A percentile compares a stretch with the other conserved stretches of the same genome.
These are phyloP conservation scores for Tenebrio molitor DNA, from an alignment of 1,140 invertebrate genomes.

Conservation along the genomic window DNA sequence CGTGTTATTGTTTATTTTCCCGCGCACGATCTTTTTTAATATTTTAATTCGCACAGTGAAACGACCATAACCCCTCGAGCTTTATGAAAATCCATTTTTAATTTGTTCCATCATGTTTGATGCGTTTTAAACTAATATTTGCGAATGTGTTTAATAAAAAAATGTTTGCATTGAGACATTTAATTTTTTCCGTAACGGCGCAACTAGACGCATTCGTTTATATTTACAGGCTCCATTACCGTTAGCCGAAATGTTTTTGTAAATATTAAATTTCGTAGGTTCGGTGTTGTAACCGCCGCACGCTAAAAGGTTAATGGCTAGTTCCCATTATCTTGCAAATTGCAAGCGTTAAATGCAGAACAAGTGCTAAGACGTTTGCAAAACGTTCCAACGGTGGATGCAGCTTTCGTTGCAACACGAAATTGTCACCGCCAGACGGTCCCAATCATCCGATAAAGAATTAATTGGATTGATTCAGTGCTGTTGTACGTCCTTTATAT, in stretches of 20 bases:
- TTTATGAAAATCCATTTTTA: conserved; percentile 33
- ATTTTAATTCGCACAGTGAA: conserved; percentile 14
- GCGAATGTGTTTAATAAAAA: conserved; percentile 14
- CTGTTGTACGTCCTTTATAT: not conserved
- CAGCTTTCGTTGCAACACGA: too few relatives aligned
- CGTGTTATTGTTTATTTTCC: conserved; percentile 2
- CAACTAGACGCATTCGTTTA: too few relatives aligned
- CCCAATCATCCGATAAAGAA: too few relatives aligned
- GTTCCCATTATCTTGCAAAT: conserved; percentile 7
- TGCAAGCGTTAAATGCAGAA: too few relatives aligned
- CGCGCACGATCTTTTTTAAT: conserved; percentile 9
- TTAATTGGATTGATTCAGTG: too few relatives aligned
- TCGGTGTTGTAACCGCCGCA: not conserved
- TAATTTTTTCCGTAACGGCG: conserved; percentile 10
- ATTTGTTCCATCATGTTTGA: conserved; percentile 35
- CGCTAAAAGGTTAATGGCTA: conserved; percentile 2
- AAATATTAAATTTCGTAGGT: conserved; percentile 5
- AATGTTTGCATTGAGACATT: conserved; percentile 1
- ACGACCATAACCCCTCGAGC: not conserved
- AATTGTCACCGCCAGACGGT: too few relatives aligned
- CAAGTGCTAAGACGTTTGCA: not conserved
- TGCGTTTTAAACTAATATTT: conserved; percentile 31
- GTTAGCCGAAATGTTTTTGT: conserved; percentile 8
- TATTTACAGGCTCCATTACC: not conserved
- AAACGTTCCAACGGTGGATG: too few relatives aligned